A percentile compares a stretch with the other conserved stretches of the same genome.
Conservation (phyloP, 2,113 vertebrate genomes). For the Alces alces region DNA sequence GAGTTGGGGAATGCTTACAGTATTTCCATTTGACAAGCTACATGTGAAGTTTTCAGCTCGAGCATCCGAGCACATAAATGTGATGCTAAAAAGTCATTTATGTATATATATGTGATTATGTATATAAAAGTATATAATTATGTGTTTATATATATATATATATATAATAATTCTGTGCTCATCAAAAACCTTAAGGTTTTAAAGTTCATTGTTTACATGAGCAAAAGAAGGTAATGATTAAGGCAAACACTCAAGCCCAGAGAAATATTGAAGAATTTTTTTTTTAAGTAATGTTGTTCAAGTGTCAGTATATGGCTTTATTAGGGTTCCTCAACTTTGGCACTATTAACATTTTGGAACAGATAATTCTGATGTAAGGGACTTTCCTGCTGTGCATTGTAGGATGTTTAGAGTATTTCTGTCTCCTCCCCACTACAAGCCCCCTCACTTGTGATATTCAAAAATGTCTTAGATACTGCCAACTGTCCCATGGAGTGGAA, state of each 20-base stretch:
- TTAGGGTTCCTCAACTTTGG: neutral
- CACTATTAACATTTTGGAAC: neutral
- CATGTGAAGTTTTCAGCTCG: rapidly evolving
- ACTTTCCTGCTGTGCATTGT: neutral
- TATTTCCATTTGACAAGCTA: neutral
- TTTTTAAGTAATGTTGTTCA: neutral
- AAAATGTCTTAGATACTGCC: neutral
- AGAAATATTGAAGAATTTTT: neutral
- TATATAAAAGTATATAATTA: too few species aligned
- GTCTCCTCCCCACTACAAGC: neutral
- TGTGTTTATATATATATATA: neutral
- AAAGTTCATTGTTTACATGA: conserved; percentile 46
- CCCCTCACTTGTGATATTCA: neutral
- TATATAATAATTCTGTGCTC: conserved; percentile 57
- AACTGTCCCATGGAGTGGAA: neutral
- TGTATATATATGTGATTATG: neutral
- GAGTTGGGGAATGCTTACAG: neutral
- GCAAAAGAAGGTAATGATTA: neutral
- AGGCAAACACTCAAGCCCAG: neutral
- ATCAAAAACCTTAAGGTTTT: conserved; percentile 69
- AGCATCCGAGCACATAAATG: conserved; percentile 35
- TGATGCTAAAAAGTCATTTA: conserved; percentile 8
- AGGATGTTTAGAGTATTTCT: neutral
- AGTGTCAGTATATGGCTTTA: neutral
- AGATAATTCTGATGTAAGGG: neutral